phyloP scores from a whole-genome alignment of 2,113 vertebrate species.

The Xiphorhynchus elegans region DNA sequence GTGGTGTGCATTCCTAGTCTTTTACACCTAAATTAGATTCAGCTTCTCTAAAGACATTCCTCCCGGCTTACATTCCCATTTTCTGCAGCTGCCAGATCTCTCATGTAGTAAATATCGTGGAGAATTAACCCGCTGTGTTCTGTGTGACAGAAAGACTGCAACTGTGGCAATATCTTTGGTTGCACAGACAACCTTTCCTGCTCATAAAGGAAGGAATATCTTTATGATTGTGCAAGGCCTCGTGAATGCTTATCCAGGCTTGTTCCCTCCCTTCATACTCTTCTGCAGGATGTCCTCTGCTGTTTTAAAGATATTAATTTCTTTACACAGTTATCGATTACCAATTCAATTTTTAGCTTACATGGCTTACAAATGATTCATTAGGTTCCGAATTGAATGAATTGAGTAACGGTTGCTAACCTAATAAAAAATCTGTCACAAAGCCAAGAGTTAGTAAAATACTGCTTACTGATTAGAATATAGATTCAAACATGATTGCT shows the following conservation, averaged over 20 bases:
- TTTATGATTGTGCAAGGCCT: background rate
- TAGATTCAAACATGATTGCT: background rate
- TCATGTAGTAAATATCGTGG: background rate
- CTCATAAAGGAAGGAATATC: background rate
- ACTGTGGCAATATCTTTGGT: background rate
- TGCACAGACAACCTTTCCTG: background rate
- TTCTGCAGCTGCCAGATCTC: constrained; percentile 3
- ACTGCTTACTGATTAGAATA: background rate
- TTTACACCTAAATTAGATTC: constrained; percentile 24
- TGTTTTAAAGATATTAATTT: background rate
- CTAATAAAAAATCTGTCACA: constrained; percentile 3
- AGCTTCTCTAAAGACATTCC: background rate
- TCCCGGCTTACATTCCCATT: background rate
- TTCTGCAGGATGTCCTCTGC: background rate
- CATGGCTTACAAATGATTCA: background rate
- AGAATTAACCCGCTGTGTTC: background rate
- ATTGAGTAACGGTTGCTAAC: background rate
- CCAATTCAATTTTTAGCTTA: background rate
- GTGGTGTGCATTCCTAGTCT: background rate
- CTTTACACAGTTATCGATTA: background rate
- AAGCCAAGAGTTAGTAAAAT: background rate
- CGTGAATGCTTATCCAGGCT: background rate
- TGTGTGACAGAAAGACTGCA: background rate
- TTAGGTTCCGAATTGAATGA: background rate
- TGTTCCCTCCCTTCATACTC: background rate